Evolutionary conservation across 2,888 invertebrate genomes (phyloP).

Genomic region (Xestia sexstrigata): DNA sequence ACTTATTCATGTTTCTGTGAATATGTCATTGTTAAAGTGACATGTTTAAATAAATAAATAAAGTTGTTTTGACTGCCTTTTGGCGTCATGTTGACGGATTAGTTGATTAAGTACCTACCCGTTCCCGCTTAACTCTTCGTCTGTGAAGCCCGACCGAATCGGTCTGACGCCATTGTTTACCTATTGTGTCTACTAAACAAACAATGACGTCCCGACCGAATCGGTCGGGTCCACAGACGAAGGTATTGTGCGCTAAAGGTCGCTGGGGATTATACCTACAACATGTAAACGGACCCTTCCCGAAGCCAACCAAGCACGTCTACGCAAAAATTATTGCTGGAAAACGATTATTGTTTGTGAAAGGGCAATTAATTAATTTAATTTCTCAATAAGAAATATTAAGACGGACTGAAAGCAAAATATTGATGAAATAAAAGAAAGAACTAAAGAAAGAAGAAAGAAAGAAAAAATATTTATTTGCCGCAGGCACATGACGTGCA

Average conservation of each 20-base stretch:
- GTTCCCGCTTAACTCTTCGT: too few species aligned
- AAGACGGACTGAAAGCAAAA: background rate
- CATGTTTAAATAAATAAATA: conserved; percentile 15
- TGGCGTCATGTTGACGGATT: background rate
- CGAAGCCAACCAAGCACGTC: background rate
- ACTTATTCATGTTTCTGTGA: conserved; percentile 15
- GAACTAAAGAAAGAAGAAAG: too few species aligned
- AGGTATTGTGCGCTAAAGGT: background rate
- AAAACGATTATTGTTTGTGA: background rate
- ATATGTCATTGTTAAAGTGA: background rate
- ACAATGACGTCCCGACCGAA: too few species aligned
- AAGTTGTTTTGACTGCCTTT: conserved; percentile 4
- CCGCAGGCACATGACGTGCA: too few species aligned
- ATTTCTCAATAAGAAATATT: too few species aligned
- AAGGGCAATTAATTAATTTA: too few species aligned
- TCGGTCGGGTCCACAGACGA: too few species aligned
- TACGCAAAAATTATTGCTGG: background rate
- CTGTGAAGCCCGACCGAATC: too few species aligned
- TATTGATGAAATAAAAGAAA: background rate
- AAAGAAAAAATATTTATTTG: too few species aligned
- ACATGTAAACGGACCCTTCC: background rate
- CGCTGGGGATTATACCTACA: too few species aligned
- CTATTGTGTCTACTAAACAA: too few species aligned
- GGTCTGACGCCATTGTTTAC: too few species aligned
- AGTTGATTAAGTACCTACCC: background rate